Base-by-base conservation (phyloP, 2,113 vertebrate genomes). In the Rattus norvegicus region DNA sequence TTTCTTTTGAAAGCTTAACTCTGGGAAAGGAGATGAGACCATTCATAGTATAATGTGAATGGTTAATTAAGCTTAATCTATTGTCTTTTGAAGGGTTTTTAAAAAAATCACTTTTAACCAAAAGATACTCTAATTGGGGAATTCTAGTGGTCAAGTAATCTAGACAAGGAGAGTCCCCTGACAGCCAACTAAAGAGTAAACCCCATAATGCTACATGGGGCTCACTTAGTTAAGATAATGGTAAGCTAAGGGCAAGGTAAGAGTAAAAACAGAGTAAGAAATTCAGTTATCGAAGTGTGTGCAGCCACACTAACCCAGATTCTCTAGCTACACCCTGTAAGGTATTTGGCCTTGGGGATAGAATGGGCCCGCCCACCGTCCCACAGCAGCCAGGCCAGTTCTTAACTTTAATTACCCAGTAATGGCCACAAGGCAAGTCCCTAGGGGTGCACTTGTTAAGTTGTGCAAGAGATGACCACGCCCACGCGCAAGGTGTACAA, bases 11-110 rank as follows among this genome's bases (percentile, higher is more conserved):
- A 90, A 90, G 26, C 47, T 80, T 96, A 49, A 26, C 36, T 90
- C 88, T 88, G 96, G 69, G 43, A 80, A 91, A 79, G n/a, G 33
- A 73, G 13, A 17, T 94, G 79, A 84, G 79, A 26, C 73, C 73
- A 75, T 81, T 93, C 87, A 63, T 80, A 84, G 28, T 88, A 33
- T 65, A 84, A 54, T 70, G 16, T 59, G 49, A 36, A 59, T 28
- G 49, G 30, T 26, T 93, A 43, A 61, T 86, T 56, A 92, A 84
- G 52, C 36, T 88, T 87, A 77, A 33, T 87, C 73, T 54, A 52
- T 61, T 69, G 28, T 56, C 77, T 76, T 84, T 87, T 95, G 30
- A 87, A 93, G 59, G 36, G 63, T 59, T 86, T 86, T 83, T 36
- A 52, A 16, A 49, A 54, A 54, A 73, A 73, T 79, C 54, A 63